A percentile compares a stretch with the other conserved stretches of the same genome.
Evolutionary conservation across 1,140 invertebrate species (phyloP).

Genomic region (Euwallacea similis): DNA sequence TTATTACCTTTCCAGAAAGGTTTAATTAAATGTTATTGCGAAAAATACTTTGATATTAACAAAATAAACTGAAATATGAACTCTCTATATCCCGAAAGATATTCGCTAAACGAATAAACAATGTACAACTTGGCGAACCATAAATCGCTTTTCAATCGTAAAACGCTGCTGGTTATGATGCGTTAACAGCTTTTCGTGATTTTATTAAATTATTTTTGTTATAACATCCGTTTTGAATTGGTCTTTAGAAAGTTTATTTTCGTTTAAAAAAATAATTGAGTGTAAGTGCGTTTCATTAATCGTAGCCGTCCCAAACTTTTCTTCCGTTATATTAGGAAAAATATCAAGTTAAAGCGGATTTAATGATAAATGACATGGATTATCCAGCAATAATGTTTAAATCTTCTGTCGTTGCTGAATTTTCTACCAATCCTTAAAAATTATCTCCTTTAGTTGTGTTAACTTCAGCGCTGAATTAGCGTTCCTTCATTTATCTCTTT

Average conservation of each 20-base stretch:
- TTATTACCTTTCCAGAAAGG: too few species aligned
- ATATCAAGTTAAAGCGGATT: background rate
- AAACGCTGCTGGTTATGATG: conserved; percentile 17
- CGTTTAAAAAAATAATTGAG: background rate
- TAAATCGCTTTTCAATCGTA: conserved; percentile 27
- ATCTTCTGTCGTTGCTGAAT: background rate
- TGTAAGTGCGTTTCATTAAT: too few species aligned
- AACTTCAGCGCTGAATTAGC: conserved; percentile 87
- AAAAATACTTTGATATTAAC: background rate
- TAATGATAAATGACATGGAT: background rate
- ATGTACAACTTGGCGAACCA: conserved; percentile 9
- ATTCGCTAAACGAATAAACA: conserved; percentile 24
- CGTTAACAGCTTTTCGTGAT: conserved; percentile 17
- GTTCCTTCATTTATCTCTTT: conserved; percentile 75
- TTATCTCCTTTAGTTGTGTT: conserved; percentile 79
- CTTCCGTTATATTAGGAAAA: too few species aligned
- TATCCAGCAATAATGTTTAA: background rate
- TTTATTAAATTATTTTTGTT: conserved; percentile 18
- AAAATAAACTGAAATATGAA: conserved; percentile 10
- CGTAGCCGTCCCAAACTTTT: too few species aligned
- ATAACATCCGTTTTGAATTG: background rate
- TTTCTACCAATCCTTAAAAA: conserved; percentile 90
- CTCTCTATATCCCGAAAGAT: conserved; percentile 9
- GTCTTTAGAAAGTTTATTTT: background rate
- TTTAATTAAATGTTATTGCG: too few species aligned